Conservation (phyloP, 2,888 invertebrate species). For the Heliconius ethilla region DNA sequence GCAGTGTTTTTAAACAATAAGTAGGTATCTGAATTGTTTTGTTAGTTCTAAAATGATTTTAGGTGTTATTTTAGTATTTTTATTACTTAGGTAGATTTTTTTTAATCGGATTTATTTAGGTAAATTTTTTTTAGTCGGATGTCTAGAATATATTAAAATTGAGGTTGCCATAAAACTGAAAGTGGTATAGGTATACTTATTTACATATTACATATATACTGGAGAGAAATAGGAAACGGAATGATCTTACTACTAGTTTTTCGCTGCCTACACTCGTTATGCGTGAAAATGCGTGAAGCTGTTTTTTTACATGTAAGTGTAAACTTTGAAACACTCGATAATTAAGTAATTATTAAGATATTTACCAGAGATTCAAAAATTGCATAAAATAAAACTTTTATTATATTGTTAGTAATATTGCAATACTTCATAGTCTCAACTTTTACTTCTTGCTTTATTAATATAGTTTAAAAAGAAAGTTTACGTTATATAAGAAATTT, state of each 20-base stretch:
- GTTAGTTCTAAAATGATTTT: neutral
- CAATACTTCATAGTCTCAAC: conserved; percentile 17
- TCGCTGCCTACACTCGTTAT: too few relatives aligned
- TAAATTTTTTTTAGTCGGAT: too few relatives aligned
- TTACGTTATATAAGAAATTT: conserved; percentile 13
- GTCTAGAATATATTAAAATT: neutral
- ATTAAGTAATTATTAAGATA: neutral
- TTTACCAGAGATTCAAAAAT: neutral
- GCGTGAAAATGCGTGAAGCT: too few relatives aligned
- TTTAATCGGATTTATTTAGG: too few relatives aligned
- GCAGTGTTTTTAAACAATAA: conserved; percentile 22
- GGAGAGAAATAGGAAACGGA: too few relatives aligned
- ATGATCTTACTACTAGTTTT: too few relatives aligned
- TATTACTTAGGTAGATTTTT: too few relatives aligned
- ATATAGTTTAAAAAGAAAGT: conserved; percentile 21
- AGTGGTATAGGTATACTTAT: neutral
- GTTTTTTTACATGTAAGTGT: too few relatives aligned
- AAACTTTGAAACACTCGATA: neutral
- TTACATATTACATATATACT: too few relatives aligned
- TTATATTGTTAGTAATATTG: conserved; percentile 10
- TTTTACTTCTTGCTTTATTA: conserved; percentile 15
- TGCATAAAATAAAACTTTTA: conserved; percentile 6
- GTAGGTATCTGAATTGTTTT: neutral
- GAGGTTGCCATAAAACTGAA: neutral
- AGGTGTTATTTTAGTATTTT: neutral